Evolutionary conservation across 2,888 invertebrate genomes (phyloP), one percentile per base, ranked within the genome.

Genomic region (Anorthoa munda): DNA sequence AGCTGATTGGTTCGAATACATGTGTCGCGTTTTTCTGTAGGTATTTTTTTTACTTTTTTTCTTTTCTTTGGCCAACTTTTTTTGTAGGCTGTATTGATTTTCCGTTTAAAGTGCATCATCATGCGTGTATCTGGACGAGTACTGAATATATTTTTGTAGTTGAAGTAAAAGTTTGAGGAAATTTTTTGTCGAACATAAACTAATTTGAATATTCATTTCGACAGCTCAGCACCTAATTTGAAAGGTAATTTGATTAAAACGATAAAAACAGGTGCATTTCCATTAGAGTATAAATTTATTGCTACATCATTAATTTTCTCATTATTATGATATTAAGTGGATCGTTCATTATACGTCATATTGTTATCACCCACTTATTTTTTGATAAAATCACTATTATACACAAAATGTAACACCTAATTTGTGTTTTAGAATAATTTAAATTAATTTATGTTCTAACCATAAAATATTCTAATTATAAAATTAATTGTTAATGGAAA

Each of bases 1-100:
- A 94, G 94, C 95, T 94, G 95, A 96, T 96, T 96, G 96, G 96
- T 92, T 93, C 93, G 86, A 87, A 90, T 91, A 93, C 92, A 92
- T 94, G 94, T 94, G 95, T 94, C 93, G 92, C 92, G 91, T 94
- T 95, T 95, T 95, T 94, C 92, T 89, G 95, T 96, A 95, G 94
- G 94, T 94, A 95, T 94, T 93, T 90, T 92, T 92, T 89, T 87
- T 75, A 86, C 82, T 88, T 92, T 91, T 91, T 74, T 82, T 80
- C 65, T 74, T 82, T 86, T 85, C 78, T 82, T 86, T 75, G 55
- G n/a, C 23, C 71, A 84, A 82, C 81, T 84, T 86, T 86, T 85
- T 85, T 82, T 73, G 75, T 75, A 55, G 48, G 66, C 75, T 72
- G 55, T 79, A 86, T 86, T 79, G 82, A 84, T 84, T 86, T 84